Conservation (phyloP, 2,113 vertebrate genomes). For the Pterocles burchelli region DNA sequence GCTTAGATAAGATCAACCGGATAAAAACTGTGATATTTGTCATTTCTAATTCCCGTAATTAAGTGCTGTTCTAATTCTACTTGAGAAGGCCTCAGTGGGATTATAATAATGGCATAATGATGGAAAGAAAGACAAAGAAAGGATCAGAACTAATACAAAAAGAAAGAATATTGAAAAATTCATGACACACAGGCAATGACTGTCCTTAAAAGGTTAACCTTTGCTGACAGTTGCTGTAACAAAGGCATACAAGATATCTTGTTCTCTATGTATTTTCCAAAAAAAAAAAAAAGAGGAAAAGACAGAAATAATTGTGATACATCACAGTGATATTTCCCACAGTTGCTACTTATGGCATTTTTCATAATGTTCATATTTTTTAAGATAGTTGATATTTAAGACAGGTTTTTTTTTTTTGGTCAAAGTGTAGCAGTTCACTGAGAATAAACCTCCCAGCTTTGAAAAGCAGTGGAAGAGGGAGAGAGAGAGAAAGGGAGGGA, state of each 20-base stretch:
- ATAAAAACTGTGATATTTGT: constrained; percentile 80
- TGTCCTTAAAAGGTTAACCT: constrained; percentile 49
- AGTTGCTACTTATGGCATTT: background rate
- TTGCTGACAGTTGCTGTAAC: background rate
- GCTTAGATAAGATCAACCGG: constrained; percentile 72
- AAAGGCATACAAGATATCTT: background rate
- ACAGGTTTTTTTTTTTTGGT: background rate
- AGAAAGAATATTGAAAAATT: constrained; percentile 73
- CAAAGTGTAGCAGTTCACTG: background rate
- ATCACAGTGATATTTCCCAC: background rate
- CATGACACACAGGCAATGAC: constrained; percentile 44
- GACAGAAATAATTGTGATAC: background rate
- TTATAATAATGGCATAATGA: constrained; percentile 78
- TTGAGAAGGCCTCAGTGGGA: constrained; percentile 76
- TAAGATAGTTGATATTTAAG: background rate
- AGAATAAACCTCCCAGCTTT: background rate
- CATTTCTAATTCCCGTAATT: constrained; percentile 80
- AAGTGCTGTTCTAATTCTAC: constrained; percentile 76
- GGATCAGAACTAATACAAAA: constrained; percentile 73
- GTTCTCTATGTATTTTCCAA: background rate
- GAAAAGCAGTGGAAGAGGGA: background rate
- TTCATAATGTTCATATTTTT: background rate
- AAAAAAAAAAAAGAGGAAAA: background rate
- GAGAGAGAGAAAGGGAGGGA: background rate
- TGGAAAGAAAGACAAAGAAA: constrained; percentile 74